Conservation (phyloP, 2,113 vertebrate species). For the Terrapene triunguis region DNA sequence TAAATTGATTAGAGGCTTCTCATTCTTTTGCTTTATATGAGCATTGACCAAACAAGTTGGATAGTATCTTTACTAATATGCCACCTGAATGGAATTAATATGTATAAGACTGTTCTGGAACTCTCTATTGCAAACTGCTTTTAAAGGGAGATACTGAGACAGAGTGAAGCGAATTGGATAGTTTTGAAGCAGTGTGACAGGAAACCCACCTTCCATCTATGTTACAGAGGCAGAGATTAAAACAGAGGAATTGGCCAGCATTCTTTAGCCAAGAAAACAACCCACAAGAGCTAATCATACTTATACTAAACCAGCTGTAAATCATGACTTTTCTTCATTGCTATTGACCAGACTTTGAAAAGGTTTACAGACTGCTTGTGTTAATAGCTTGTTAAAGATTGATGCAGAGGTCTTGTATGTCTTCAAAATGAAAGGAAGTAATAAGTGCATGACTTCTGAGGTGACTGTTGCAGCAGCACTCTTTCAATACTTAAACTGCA, state of each 20-base stretch:
- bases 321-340: conserved; percentile 81
- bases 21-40: background rate
- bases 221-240: conserved; percentile 85
- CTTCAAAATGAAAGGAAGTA: conserved; percentile 78
- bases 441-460: conserved; percentile 71
- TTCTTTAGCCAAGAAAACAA: conserved; percentile 73
- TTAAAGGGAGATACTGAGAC: background rate
- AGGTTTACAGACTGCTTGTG: conserved; percentile 83
- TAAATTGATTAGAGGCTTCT: conserved; percentile 11
- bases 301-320: conserved; percentile 78
- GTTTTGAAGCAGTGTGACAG: conserved; percentile 64
- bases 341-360: conserved; percentile 77
- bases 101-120: background rate
- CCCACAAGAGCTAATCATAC: background rate
- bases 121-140: background rate
- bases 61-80: background rate
- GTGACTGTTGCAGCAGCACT: conserved; percentile 41
- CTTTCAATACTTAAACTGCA: conserved; percentile 49
- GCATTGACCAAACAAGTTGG: background rate
- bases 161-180: background rate
- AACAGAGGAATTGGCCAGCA: conserved; percentile 72
- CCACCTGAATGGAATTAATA: background rate
- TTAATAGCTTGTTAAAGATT: conserved; percentile 88
- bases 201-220: conserved; percentile 58
- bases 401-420: conserved; percentile 81